Evolutionary conservation across 1,140 invertebrate genomes (phyloP).

Genomic region (Calliopsis andreniformis): DNA sequence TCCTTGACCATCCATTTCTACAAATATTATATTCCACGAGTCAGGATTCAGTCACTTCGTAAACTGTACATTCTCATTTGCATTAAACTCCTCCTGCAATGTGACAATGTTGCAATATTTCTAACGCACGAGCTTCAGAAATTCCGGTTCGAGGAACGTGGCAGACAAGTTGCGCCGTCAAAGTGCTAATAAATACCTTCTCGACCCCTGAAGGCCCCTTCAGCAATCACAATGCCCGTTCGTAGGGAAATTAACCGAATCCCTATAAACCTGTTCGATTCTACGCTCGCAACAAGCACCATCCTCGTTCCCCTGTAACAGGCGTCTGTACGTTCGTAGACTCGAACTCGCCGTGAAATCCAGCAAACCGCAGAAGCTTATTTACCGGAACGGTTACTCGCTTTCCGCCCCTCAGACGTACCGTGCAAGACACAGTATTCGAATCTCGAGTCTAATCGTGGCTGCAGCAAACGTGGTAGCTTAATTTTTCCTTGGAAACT

Average conservation of each 20-base stretch:
- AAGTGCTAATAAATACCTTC: no score
- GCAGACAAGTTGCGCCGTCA: no score
- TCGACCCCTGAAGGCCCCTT: neutral
- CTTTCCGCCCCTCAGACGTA: neutral
- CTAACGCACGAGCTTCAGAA: no score
- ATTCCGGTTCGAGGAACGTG: no score
- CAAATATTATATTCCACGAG: no score
- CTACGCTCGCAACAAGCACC: conserved; percentile 12
- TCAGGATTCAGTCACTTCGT: no score
- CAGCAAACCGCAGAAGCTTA: conserved; percentile 42
- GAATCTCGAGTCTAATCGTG: conserved; percentile 23
- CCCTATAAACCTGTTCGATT: conserved; percentile 16
- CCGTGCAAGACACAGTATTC: neutral
- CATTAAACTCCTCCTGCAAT: no score
- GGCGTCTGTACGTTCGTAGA: conserved; percentile 28
- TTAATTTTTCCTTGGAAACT: conserved; percentile 13
- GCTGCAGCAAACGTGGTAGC: neutral
- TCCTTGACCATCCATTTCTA: no score
- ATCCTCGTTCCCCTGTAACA: conserved; percentile 10
- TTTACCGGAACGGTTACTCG: conserved; percentile 40
- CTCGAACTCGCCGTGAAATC: conserved; percentile 43
- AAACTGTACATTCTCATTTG: no score
- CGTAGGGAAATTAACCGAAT: conserved; percentile 12
- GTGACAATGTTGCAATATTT: no score
- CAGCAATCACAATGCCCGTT: neutral